These are phyloP conservation scores for Eueides isabella DNA, from an alignment of 1,140 invertebrate species.

Conservation along the genomic window DNA sequence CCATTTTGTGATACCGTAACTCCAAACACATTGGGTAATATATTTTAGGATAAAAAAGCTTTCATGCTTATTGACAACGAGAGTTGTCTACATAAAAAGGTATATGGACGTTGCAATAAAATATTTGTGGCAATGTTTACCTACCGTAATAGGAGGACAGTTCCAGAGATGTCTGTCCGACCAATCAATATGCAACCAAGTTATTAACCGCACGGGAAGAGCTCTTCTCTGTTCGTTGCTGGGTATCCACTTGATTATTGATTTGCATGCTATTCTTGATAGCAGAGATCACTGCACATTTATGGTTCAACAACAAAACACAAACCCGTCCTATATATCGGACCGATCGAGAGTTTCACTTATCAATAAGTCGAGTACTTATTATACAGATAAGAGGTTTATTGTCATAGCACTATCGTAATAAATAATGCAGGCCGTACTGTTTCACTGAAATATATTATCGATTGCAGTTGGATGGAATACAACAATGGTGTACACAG, in stretches of 20 bases:
- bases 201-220: slow-evolving; percentile 70
- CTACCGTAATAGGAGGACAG: slow-evolving; percentile 60
- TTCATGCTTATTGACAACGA: neutral
- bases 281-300: slow-evolving; percentile 70
- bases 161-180: slow-evolving; percentile 58
- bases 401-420: slow-evolving; percentile 57
- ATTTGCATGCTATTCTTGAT: slow-evolving; percentile 74
- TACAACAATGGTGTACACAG: slow-evolving; percentile 74
- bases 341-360: slow-evolving; percentile 74
- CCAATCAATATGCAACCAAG: slow-evolving; percentile 77
- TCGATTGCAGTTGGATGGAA: slow-evolving; percentile 73
- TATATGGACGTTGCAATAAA: neutral
- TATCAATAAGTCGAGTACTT: slow-evolving; percentile 71
- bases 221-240: slow-evolving; percentile 60
- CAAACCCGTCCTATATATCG: slow-evolving; percentile 65
- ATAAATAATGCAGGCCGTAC: slow-evolving; percentile 57
- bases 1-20: neutral
- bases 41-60: neutral
- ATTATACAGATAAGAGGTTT: slow-evolving; percentile 57
- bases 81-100: neutral
- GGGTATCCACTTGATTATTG: slow-evolving; percentile 73
- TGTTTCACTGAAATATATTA: slow-evolving; percentile 63
- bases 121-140: slow-evolving; percentile 42
- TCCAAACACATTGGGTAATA: neutral
- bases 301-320: slow-evolving; percentile 67